These are phyloP conservation scores for Hypocryptadius cinnamomeus DNA, from an alignment of 2,113 vertebrate species.

Conservation along the genomic window DNA sequence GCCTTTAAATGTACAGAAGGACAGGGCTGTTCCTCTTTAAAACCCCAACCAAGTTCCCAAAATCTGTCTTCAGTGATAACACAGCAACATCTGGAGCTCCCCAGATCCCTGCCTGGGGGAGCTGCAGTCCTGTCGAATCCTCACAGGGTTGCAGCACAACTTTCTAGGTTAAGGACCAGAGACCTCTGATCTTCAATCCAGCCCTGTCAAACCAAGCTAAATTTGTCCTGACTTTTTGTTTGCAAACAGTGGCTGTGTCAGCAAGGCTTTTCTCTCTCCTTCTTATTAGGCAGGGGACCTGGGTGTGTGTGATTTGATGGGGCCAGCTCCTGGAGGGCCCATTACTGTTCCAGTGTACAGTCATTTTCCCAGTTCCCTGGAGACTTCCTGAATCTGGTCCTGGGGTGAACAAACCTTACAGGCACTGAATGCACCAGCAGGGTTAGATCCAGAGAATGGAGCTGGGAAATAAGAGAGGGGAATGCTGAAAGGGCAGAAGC, in stretches of 20 bases:
- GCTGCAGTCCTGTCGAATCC: constrained; percentile 11
- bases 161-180: constrained; percentile 5
- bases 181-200: not conserved
- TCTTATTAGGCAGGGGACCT: constrained; percentile 29
- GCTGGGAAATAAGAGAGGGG: constrained; percentile 6
- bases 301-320: not conserved
- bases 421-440: constrained; percentile 52
- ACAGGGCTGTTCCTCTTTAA: not conserved
- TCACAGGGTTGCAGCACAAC: not conserved
- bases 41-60: not conserved
- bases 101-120: not conserved
- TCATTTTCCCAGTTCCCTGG: constrained; percentile 34
- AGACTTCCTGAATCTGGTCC: constrained; percentile 31
- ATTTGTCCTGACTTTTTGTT: constrained; percentile 48
- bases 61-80: not conserved
- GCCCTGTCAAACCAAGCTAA: constrained; percentile 2
- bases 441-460: constrained; percentile 60
- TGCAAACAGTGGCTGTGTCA: constrained; percentile 31
- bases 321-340: constrained; percentile 29
- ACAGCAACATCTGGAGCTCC: constrained; percentile 3
- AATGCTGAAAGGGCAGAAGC: constrained; percentile 66
- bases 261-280: constrained; percentile 43
- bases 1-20: not conserved
- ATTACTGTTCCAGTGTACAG: constrained; percentile 25
- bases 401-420: constrained; percentile 39